Percentiles rank a stretch among this genome's conserved stretches.
Evolutionary conservation across 2,797 vertebrate genomes (phyloP).

Genomic region (Fringilla coelebs): DNA sequence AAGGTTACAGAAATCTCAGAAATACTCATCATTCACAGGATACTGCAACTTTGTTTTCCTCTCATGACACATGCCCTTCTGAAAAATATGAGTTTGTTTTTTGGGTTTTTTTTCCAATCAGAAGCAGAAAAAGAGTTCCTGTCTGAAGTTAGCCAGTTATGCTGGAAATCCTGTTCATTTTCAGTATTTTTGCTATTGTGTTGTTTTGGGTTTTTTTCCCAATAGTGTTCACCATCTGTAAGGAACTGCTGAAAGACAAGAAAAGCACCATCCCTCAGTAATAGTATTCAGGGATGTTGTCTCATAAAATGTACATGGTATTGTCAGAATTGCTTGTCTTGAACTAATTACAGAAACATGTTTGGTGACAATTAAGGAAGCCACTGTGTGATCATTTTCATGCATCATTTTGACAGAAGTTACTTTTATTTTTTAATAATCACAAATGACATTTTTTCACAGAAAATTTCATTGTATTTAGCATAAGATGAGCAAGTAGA

Average conservation of each 20-base stretch:
- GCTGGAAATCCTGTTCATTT: neutral
- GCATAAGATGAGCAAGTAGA: neutral
- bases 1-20: neutral
- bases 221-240: neutral
- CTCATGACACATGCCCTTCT: neutral
- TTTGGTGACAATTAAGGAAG: conserved; percentile 63
- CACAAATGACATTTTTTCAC: neutral
- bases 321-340: conserved; percentile 52
- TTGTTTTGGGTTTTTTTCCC: neutral
- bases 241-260: conserved; percentile 36
- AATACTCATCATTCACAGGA: neutral
- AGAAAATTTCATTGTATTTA: neutral
- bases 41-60: neutral
- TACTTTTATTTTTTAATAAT: neutral
- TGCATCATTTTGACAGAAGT: conserved; percentile 27
- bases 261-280: neutral
- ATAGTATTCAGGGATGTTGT: conserved; percentile 28
- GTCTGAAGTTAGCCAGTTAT: neutral
- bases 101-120: neutral
- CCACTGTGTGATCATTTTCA: conserved; percentile 12
- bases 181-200: neutral
- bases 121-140: neutral
- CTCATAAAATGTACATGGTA: neutral
- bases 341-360: conserved; percentile 63
- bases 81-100: neutral